Evolutionary conservation across 2,113 vertebrate genomes (phyloP), one percentile per base, ranked within the genome.

Genomic region (Gavialis gangeticus): DNA sequence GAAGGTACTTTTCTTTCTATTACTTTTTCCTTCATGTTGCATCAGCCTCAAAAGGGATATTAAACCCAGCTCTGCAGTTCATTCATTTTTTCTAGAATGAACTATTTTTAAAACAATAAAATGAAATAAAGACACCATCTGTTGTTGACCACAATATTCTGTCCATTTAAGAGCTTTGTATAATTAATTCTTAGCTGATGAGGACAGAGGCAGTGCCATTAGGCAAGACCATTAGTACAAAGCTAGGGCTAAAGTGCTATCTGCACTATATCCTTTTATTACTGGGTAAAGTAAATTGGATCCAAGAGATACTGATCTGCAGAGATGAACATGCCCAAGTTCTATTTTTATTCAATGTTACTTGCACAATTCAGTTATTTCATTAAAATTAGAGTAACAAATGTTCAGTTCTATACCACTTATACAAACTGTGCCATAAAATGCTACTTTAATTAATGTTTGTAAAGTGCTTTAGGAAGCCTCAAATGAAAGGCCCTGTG

Each of bases 151-250:
- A 57, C 12, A 1, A 64, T 78, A 69, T 83, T 87, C 25, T 71
- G n/a, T 84, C 56, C 5, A 0, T 77, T 81, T 75, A 85, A 80
- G 22, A 3, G 62, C 59, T 92, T 80, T 62, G 27, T 75, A 17
- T 54, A 37, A n/a, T 55, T 27, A 30, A 16, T 63, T 79, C 34
- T 95, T 6, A 18, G 14, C 82, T 86, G 21, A 67, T 56, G 18
- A 90, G 28, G 14, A 79, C 83, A 75, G 18, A 57, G 25, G 73
- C 12, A 55, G 71, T 93, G 46, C 17, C 80, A 85, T 88, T 66
- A 88, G 73, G 66, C 75, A 57, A 4, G 9, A 82, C 55, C 56
- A 55, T 86, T 82, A 94, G 27, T 55, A 93, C 94, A 92, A 93
- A 46, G 56, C 34, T 83, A 91, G 27, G 16, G 9, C 19, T 85